phyloP scores from a whole-genome alignment of 2,888 invertebrate species.

The Perizoma affinitatum region DNA sequence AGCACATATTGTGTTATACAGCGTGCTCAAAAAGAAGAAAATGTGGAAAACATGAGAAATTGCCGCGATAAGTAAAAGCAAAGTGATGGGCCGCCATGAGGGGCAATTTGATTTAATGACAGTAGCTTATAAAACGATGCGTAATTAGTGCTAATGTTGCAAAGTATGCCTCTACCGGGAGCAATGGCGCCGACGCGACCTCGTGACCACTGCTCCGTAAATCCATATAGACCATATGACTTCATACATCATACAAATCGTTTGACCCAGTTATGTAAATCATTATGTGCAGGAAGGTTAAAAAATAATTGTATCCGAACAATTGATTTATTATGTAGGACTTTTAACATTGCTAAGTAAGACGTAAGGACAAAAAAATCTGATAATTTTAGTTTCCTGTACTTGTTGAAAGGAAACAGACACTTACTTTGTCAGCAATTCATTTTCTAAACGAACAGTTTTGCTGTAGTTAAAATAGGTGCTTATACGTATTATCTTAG shows the following conservation, averaged over 20 bases:
- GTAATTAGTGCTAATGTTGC: conserved; percentile 56
- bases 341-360: conserved; percentile 10
- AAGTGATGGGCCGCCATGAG: conserved; percentile 55
- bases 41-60: conserved; percentile 59
- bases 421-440: conserved; percentile 6
- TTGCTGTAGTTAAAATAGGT: neutral
- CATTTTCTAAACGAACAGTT: neutral
- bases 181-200: conserved; percentile 41
- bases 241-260: conserved; percentile 51
- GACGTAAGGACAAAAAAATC: neutral
- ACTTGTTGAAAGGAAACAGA: conserved; percentile 9
- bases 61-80: conserved; percentile 57
- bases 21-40: conserved; percentile 41
- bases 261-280: conserved; percentile 42
- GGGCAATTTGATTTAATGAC: conserved; percentile 64
- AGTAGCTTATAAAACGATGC: conserved; percentile 40
- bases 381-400: conserved; percentile 11
- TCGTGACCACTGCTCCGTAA: conserved; percentile 51
- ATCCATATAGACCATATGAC: conserved; percentile 52
- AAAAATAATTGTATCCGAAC: conserved; percentile 20
- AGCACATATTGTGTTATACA: conserved; percentile 33
- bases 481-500: neutral
- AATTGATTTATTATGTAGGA: conserved; percentile 14
- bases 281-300: conserved; percentile 35
- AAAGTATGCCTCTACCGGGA: conserved; percentile 37